Conservation (phyloP, 2,113 vertebrate genomes). For the Sigmodon hispidus region DNA sequence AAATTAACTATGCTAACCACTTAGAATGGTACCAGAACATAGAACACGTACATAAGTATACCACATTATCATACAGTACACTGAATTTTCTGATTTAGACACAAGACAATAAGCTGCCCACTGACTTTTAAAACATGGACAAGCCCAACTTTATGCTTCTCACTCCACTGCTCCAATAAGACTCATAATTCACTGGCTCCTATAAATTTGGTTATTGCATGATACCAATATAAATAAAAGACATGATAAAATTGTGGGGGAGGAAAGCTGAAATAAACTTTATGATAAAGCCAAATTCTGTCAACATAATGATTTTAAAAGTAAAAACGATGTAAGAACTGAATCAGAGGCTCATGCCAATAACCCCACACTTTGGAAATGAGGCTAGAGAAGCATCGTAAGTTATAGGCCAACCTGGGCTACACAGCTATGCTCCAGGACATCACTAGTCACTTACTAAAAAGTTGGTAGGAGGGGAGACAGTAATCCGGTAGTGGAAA, state of each 20-base stretch:
- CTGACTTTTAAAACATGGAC: conserved; percentile 28
- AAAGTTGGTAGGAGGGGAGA: conserved; percentile 99
- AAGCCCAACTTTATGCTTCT: neutral
- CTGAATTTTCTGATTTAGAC: neutral
- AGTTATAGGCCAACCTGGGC: neutral
- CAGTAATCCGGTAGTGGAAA: conserved; percentile 97
- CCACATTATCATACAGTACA: neutral
- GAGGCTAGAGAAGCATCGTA: neutral
- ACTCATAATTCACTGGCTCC: neutral
- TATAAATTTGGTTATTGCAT: neutral
- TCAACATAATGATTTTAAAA: conserved; percentile 9
- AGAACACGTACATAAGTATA: neutral
- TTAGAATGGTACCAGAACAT: neutral
- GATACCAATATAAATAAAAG: neutral
- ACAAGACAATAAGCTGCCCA: neutral
- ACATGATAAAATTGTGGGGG: neutral
- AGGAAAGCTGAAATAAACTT: neutral
- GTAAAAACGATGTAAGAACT: conserved; percentile 34
- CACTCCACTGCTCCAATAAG: neutral
- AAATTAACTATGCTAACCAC: neutral
- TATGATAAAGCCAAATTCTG: neutral
- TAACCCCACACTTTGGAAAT: neutral
- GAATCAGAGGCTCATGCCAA: neutral
- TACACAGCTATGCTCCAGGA: neutral
- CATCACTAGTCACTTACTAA: conserved; percentile 88